phyloP scores from a whole-genome alignment of 2,888 invertebrate genomes.

The Phrixothrix hirtus region DNA sequence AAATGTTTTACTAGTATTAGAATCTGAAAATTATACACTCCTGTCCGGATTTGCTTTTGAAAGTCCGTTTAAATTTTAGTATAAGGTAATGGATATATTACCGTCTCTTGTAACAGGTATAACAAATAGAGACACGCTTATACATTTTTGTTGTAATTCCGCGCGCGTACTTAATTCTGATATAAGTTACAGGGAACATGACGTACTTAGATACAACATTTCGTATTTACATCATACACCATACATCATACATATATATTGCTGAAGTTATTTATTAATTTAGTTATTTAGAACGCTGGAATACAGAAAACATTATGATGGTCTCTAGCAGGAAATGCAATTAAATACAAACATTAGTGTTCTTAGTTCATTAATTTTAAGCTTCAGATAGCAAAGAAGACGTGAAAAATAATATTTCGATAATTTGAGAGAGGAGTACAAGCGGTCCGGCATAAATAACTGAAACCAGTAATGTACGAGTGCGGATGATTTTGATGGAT shows the following conservation, averaged over 20 bases:
- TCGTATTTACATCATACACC: constrained; percentile 34
- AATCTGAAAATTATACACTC: no score
- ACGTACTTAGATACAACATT: constrained; percentile 32
- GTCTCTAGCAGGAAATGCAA: constrained; percentile 33
- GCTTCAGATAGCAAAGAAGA: not conserved
- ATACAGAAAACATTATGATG: no score
- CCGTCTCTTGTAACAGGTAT: no score
- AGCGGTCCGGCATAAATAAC: constrained; percentile 35
- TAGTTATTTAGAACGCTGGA: no score
- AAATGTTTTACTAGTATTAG: no score
- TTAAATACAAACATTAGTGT: not conserved
- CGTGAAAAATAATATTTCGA: constrained; percentile 20
- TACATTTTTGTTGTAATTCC: constrained; percentile 39
- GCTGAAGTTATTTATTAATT: constrained; percentile 31
- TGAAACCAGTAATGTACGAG: constrained; percentile 36
- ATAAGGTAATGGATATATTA: no score
- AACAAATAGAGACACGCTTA: no score
- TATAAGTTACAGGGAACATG: constrained; percentile 28
- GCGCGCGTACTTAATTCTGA: constrained; percentile 33
- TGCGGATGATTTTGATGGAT: constrained; percentile 50
- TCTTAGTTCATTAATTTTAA: not conserved
- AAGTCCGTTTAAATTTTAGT: no score
- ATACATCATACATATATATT: constrained; percentile 35
- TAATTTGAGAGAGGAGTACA: constrained; percentile 29
- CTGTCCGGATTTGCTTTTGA: no score